These are phyloP conservation scores for Drosophila lacertosa DNA, from an alignment of 1,140 invertebrate genomes.

Conservation along the genomic window DNA sequence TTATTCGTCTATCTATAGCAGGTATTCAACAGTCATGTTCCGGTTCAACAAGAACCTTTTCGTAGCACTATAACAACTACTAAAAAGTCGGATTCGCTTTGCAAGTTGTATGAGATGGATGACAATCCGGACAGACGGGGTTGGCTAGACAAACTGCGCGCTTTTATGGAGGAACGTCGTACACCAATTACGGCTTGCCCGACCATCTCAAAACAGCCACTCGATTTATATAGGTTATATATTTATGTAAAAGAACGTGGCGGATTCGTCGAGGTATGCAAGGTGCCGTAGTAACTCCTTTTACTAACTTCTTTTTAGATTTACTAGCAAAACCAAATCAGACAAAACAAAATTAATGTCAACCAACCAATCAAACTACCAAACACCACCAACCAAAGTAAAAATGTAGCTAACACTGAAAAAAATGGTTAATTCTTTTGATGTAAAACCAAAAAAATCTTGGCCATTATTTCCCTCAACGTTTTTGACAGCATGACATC, in stretches of 20 bases:
- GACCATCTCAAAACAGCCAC: conserved; percentile 98
- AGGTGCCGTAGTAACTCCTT: conserved; percentile 87
- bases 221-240: conserved; percentile 98
- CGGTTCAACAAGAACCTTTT: conserved; percentile 91
- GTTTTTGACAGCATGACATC: conserved; percentile 24
- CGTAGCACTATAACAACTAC: conserved; percentile 86
- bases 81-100: conserved; percentile 94
- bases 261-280: conserved; percentile 98
- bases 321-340: conserved; percentile 79
- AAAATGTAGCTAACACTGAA: conserved; percentile 53
- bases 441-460: conserved; percentile 12
- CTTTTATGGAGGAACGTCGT: conserved; percentile 96
- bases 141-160: conserved; percentile 96
- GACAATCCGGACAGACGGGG: conserved; percentile 94
- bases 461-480: background rate
- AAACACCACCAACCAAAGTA: conserved; percentile 66
- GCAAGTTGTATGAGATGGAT: conserved; percentile 98
- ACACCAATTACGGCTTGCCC: conserved; percentile 97
- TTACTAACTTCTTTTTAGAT: conserved; percentile 84
- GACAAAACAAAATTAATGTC: conserved; percentile 68
- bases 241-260: conserved; percentile 97
- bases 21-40: conserved; percentile 96
- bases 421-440: conserved; percentile 26
- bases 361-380: conserved; percentile 53
- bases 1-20: conserved; percentile 83